Conservation (phyloP, 1,140 invertebrate species). For the Dendroctonus ponderosae region DNA sequence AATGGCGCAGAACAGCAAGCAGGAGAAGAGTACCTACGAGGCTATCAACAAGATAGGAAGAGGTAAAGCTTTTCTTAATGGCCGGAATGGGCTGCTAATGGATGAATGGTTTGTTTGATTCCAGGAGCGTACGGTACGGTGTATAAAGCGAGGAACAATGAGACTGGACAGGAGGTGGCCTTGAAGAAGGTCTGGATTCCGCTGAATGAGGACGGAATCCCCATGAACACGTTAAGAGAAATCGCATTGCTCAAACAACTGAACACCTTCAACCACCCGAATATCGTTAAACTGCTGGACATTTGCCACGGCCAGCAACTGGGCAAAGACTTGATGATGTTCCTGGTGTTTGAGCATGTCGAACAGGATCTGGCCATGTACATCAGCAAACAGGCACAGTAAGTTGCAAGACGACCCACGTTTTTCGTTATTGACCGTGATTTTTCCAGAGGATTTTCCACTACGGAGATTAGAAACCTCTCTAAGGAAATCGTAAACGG, state of each 20-base stretch:
- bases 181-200: constrained; percentile 88
- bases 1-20: constrained; percentile 19
- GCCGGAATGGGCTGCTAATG: background rate
- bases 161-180: constrained; percentile 76
- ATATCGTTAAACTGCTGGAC: constrained; percentile 93
- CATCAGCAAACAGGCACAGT: constrained; percentile 58
- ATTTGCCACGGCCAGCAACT: constrained; percentile 78
- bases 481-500: constrained; percentile 82
- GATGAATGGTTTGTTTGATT: too few relatives aligned
- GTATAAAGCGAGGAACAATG: constrained; percentile 82
- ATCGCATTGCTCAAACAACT: constrained; percentile 86
- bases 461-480: constrained; percentile 41
- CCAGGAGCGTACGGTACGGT: constrained; percentile 58
- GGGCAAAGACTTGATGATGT: constrained; percentile 75
- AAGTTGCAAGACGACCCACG: background rate
- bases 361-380: constrained; percentile 84
- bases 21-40: constrained; percentile 48
- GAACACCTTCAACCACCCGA: constrained; percentile 83
- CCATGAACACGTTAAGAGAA: constrained; percentile 85
- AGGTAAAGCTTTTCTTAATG: constrained; percentile 20
- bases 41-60: constrained; percentile 36
- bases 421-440: background rate
- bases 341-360: constrained; percentile 96
- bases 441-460: constrained; percentile 31
- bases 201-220: constrained; percentile 84